phyloP scores from a whole-genome alignment of 2,888 invertebrate genomes.

The Drosophila peninsularis region DNA sequence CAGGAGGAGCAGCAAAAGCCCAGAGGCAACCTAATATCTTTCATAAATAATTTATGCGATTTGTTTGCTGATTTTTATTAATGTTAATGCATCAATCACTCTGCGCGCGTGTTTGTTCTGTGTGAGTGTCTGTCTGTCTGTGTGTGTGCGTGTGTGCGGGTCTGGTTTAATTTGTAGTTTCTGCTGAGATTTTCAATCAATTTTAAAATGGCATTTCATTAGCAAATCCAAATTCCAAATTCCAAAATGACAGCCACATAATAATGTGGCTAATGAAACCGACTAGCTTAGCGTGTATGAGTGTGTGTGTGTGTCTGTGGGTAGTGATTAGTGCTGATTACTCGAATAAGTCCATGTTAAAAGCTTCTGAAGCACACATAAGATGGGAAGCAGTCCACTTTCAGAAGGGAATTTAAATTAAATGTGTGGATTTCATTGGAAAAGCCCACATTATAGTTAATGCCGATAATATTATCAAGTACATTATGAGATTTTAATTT shows the following conservation, averaged over 20 bases:
- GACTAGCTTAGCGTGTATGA: not conserved
- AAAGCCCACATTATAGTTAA: not conserved
- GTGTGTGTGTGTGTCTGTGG: not conserved
- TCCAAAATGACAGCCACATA: slow-evolving; percentile 30
- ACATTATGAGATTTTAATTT: not conserved
- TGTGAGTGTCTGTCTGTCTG: not conserved
- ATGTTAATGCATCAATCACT: slow-evolving; percentile 32
- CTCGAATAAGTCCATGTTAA: not conserved
- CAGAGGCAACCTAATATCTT: slow-evolving; percentile 43
- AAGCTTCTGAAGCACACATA: slow-evolving; percentile 15
- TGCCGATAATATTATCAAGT: not conserved
- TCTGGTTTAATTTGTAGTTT: slow-evolving; percentile 46
- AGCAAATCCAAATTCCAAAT: slow-evolving; percentile 44
- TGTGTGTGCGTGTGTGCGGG: not conserved
- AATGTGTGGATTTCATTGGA: not conserved
- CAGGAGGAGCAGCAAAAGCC: slow-evolving; percentile 4
- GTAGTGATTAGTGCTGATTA: slow-evolving; percentile 12
- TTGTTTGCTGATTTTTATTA: slow-evolving; percentile 57
- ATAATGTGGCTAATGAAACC: slow-evolving; percentile 21
- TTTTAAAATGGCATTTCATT: slow-evolving; percentile 53
- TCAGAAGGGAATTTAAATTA: slow-evolving; percentile 10
- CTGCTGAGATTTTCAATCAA: slow-evolving; percentile 41
- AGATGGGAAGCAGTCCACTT: slow-evolving; percentile 7
- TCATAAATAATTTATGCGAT: slow-evolving; percentile 61
- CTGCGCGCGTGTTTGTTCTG: not conserved